Conservation (phyloP, 2,797 vertebrate genomes). For the Denticeps clupeoides region DNA sequence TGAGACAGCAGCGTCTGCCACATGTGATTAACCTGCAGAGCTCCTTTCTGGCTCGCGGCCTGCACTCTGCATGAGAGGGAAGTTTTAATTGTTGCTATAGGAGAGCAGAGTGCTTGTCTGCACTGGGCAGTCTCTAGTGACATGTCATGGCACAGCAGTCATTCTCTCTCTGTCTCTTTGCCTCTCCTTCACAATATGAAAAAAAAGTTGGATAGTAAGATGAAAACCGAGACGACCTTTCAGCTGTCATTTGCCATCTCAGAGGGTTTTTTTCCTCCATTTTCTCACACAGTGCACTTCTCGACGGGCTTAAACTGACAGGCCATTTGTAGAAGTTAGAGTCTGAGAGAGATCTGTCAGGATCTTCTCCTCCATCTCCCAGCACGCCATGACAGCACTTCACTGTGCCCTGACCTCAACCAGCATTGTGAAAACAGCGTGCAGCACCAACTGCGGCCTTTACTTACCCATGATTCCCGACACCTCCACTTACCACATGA, state of each 20-base stretch:
- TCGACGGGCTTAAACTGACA: slow-evolving; percentile 37
- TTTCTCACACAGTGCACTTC: neutral
- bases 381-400: neutral
- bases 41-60: neutral
- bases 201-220: slow-evolving; percentile 35
- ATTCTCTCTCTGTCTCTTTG: slow-evolving; percentile 6
- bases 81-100: slow-evolving; percentile 1
- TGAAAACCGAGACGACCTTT: slow-evolving; percentile 43
- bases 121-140: no score
- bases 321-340: slow-evolving; percentile 38
- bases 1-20: neutral
- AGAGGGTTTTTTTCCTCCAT: slow-evolving; percentile 28
- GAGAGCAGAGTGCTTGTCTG: neutral
- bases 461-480: slow-evolving; percentile 11
- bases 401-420: slow-evolving; percentile 9
- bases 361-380: slow-evolving; percentile 9
- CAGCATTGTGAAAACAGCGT: slow-evolving; percentile 16
- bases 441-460: neutral
- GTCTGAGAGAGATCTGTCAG: slow-evolving; percentile 42
- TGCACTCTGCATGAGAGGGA: neutral
- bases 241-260: slow-evolving; percentile 37
- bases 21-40: neutral
- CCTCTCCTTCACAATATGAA: neutral
- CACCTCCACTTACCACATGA: slow-evolving; percentile 6
- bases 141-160: no score